These are phyloP conservation scores for Ambastaia sidthimunki DNA, from an alignment of 2,797 vertebrate species.

Conservation along the genomic window DNA sequence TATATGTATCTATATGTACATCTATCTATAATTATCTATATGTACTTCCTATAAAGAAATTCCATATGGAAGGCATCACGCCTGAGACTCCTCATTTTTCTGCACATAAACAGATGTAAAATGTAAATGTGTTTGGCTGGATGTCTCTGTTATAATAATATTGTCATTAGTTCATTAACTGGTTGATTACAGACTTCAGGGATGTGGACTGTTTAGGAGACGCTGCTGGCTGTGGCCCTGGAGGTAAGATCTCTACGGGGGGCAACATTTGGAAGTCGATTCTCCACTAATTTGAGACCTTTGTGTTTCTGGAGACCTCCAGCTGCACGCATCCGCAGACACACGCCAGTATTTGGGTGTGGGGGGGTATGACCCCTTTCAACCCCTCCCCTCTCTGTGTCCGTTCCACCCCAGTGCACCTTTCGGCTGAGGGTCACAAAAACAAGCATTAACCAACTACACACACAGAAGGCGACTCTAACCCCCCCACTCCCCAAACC, in stretches of 20 bases:
- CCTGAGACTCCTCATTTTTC: conserved; percentile 15
- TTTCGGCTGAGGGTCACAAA: conserved; percentile 69
- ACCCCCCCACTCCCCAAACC: not conserved
- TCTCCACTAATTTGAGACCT: conserved; percentile 64
- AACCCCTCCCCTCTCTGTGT: conserved; percentile 48
- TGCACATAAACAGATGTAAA: conserved; percentile 2
- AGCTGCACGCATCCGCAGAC: conserved; percentile 73
- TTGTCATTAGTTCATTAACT: conserved; percentile 15
- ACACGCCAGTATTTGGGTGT: conserved; percentile 71
- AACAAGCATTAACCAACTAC: conserved; percentile 60
- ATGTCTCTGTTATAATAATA: conserved; percentile 13
- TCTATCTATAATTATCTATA: too few relatives aligned
- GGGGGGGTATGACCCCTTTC: conserved; percentile 38
- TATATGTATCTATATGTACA: too few relatives aligned
- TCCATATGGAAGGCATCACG: too few relatives aligned
- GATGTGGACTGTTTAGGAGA: conserved; percentile 25
- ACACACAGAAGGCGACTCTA: conserved; percentile 46
- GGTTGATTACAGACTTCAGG: not conserved
- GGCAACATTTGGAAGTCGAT: conserved; percentile 64
- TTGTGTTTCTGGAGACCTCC: conserved; percentile 65
- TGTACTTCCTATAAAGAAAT: too few relatives aligned
- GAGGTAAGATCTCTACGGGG: conserved; percentile 54
- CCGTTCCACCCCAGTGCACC: conserved; percentile 72
- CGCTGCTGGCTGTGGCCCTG: conserved; percentile 21
- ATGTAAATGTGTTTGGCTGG: conserved; percentile 11